Evolutionary conservation across 2,888 invertebrate genomes (phyloP), one percentile per base, ranked within the genome.

Genomic region (Cataglyphis altisquamis): DNA sequence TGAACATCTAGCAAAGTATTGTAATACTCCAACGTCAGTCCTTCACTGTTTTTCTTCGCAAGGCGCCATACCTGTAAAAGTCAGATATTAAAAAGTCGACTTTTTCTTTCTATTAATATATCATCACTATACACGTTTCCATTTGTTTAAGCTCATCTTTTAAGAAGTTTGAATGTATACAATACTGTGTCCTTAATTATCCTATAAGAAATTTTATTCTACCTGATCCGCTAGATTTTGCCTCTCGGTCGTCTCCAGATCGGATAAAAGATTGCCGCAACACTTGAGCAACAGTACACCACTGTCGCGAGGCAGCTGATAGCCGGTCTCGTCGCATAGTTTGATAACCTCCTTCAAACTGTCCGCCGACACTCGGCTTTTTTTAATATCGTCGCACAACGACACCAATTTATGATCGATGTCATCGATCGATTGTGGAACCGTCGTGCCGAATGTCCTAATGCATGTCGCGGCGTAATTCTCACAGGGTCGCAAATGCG

Each of bases 1-100:
- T 96, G 96, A 2, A 96, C 95, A 89, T 95, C 94, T 0, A 97
- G 93, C 57, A 96, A 94, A 12, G 96, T 95, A 91, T 96, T 95
- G 87, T 96, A 97, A 85, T 96, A 95, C 0, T 95, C 95, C 18
- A 96, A 92, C 21, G 94, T 94, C 84, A 96, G 95, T 12, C 93
- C 92, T 73, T 95, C 94, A 84, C 95, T 95, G 0, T 92, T 91
- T 80, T 96, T 95, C 93, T 87, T 92, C 85, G 97, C 91, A 55
- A 95, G 94, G 32, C 94, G 92, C 96, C 96, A 97, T n/a, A 96
- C 92, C 75, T 75, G 9, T 1, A 75, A 75, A 75, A 55, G 2
- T 41, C 12, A 39, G 6, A 1, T 66, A 36, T 36, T 41, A 36
- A 8, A 3, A 0, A 3, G 6, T 15, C 2, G 1, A 21, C 48